These are phyloP conservation scores for Antennarius striatus DNA, from an alignment of 2,113 vertebrate genomes.

Conservation along the genomic window DNA sequence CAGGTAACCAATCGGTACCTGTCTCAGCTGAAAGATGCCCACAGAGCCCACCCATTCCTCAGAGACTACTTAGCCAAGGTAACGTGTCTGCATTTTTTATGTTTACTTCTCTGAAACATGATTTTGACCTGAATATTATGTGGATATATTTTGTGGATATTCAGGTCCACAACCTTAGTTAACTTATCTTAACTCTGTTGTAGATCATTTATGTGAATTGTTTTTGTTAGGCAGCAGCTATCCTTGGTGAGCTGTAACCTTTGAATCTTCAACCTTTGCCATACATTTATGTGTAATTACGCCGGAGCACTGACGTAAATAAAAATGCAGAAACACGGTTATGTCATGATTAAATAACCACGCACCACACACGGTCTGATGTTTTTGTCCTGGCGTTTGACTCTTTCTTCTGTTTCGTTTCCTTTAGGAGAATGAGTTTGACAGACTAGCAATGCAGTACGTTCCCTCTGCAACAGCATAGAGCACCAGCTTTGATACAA, in stretches of 20 bases:
- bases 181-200: conserved; percentile 18
- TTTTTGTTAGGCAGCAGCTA: conserved; percentile 12
- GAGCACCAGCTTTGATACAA: conserved; percentile 7
- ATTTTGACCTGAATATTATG: background rate
- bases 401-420: conserved; percentile 9
- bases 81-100: conserved; percentile 10
- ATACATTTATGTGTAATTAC: conserved; percentile 25
- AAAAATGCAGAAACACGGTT: conserved; percentile 42
- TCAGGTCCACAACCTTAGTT: background rate
- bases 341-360: conserved; percentile 8
- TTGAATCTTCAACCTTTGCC: conserved; percentile 35
- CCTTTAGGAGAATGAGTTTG: conserved; percentile 92
- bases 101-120: background rate
- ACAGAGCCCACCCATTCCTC: conserved; percentile 90
- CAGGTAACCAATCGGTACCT: conserved; percentile 96
- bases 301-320: conserved; percentile 38
- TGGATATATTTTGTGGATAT: too few species aligned
- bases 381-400: conserved; percentile 23
- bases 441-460: conserved; percentile 89
- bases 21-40: conserved; percentile 94
- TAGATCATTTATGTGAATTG: conserved; percentile 22
- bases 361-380: background rate
- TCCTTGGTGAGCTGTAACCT: conserved; percentile 43
- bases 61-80: conserved; percentile 95
- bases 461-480: conserved; percentile 80